phyloP scores from a whole-genome alignment of 2,113 vertebrate species.

The Lynx canadensis region DNA sequence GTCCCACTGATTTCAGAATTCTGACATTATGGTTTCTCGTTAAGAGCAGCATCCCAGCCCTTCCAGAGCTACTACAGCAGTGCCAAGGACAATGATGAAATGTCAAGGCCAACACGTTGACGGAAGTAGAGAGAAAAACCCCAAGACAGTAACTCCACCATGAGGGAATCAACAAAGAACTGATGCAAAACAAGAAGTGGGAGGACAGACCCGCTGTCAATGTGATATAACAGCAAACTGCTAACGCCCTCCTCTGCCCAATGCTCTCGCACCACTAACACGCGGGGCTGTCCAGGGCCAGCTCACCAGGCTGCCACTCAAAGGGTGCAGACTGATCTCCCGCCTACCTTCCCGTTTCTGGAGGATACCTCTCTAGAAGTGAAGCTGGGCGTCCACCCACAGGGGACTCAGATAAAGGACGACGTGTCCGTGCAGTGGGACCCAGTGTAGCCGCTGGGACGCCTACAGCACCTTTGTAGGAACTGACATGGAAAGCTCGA shows the following conservation, averaged over 20 bases:
- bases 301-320: neutral
- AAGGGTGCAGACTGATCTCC: no score
- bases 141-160: neutral
- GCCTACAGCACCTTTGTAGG: neutral
- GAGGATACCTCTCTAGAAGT: neutral
- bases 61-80: neutral
- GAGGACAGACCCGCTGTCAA: neutral
- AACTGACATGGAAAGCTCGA: neutral
- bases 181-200: neutral
- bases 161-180: neutral
- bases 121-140: neutral
- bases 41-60: neutral
- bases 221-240: accelerated
- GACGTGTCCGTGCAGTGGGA: neutral
- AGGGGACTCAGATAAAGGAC: neutral
- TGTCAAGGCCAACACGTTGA: neutral
- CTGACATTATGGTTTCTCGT: neutral
- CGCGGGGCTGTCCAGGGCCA: accelerated
- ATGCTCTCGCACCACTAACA: no score
- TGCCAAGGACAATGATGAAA: neutral
- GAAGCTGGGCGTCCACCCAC: neutral
- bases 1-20: no score
- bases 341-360: accelerated
- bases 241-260: neutral
- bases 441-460: accelerated